These are phyloP conservation scores for Sorex fumeus DNA, from an alignment of 2,113 vertebrate species.

Conservation along the genomic window DNA sequence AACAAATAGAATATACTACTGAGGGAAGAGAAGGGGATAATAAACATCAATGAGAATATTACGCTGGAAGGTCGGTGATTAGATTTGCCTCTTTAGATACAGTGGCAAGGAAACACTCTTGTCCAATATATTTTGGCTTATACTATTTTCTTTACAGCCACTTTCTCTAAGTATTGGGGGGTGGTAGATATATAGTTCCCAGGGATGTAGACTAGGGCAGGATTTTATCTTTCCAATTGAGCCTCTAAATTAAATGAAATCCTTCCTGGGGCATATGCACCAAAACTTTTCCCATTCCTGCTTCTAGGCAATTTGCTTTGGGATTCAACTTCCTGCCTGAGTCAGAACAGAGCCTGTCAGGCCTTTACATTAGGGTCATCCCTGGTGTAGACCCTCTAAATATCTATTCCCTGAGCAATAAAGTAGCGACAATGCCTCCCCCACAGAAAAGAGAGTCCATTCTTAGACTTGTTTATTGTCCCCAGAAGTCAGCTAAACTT, in stretches of 20 bases:
- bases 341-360: neutral
- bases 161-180: neutral
- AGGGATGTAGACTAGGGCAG: neutral
- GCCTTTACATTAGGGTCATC: neutral
- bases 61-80: conserved; percentile 5
- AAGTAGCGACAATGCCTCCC: neutral
- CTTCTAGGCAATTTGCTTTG: neutral
- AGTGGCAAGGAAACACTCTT: conserved; percentile 40
- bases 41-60: conserved; percentile 24
- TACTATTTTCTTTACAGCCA: conserved; percentile 50
- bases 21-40: conserved; percentile 27
- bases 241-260: conserved; percentile 40
- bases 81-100: conserved; percentile 50
- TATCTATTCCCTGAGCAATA: neutral
- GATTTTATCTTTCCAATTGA: conserved; percentile 51
- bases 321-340: neutral
- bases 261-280: conserved; percentile 4
- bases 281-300: neutral
- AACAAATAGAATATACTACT: conserved; percentile 20
- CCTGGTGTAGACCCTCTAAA: neutral
- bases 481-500: conserved; percentile 69
- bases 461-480: conserved; percentile 41
- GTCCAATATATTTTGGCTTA: conserved; percentile 50
- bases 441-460: neutral
- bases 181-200: neutral